phyloP scores from a whole-genome alignment of 92 coral and sea anemone species.

The Isaurus tuberculatus region DNA sequence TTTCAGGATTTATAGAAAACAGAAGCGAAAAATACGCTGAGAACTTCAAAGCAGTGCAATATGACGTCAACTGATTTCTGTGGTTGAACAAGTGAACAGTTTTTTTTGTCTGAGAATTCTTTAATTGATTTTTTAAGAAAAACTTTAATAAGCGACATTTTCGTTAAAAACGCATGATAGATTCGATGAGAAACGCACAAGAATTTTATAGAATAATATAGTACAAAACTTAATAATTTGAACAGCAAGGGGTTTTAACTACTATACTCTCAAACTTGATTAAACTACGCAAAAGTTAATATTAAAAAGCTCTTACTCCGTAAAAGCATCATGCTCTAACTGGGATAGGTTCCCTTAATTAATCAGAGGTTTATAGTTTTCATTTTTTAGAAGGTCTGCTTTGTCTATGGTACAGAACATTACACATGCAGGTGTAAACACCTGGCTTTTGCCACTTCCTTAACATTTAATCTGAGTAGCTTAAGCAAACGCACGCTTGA shows the following conservation, averaged over 20 bases:
- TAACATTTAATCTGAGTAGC: not conserved
- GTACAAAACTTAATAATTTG: not conserved
- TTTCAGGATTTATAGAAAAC: no score
- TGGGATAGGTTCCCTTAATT: not conserved
- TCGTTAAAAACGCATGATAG: not conserved
- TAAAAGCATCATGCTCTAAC: not conserved
- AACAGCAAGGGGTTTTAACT: not conserved
- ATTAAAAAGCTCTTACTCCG: not conserved
- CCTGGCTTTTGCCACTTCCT: not conserved
- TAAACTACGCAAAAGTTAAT: no score
- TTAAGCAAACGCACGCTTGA: not conserved
- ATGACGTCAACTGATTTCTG: no score
- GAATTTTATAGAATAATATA: not conserved
- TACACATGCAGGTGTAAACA: not conserved
- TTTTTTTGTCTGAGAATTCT: no score
- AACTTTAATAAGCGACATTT: not conserved
- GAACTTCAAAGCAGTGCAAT: no score
- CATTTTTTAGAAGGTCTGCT: no score
- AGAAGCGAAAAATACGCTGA: no score
- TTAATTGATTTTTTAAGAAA: no score
- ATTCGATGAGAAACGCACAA: not conserved
- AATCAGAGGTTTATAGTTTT: no score
- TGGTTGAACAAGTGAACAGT: no score
- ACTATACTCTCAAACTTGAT: not conserved
- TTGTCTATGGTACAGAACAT: no score